These are phyloP conservation scores for Caiman crocodilus DNA, from an alignment of 2,797 vertebrate genomes.

Conservation along the genomic window DNA sequence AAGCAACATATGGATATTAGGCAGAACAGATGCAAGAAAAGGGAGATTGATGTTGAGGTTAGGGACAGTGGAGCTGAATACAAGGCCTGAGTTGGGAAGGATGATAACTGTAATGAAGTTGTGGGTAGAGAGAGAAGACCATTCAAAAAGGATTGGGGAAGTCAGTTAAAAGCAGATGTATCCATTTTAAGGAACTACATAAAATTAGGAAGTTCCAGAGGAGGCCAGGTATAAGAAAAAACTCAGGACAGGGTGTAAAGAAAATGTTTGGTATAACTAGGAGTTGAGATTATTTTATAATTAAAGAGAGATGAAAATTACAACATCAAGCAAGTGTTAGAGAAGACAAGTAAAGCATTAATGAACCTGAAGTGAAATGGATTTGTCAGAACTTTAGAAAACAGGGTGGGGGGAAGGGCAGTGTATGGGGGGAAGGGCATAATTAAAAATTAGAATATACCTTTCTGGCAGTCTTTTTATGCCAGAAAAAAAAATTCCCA, in stretches of 20 bases:
- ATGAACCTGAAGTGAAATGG: background rate
- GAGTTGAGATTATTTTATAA: background rate
- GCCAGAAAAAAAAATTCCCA: background rate
- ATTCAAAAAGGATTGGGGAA: background rate
- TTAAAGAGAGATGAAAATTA: background rate
- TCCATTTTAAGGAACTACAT: background rate
- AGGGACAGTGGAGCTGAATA: background rate
- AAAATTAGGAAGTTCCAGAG: background rate
- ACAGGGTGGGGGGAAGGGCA: background rate
- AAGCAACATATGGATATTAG: background rate
- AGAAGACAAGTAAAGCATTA: background rate
- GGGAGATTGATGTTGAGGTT: background rate
- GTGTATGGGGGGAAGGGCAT: too few species aligned
- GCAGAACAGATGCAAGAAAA: background rate
- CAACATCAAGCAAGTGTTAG: background rate
- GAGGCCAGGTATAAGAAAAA: background rate
- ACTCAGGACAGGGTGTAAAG: background rate
- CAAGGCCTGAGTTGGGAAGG: background rate
- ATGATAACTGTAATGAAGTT: background rate
- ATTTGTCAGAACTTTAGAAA: background rate
- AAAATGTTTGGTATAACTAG: background rate
- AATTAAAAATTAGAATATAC: background rate
- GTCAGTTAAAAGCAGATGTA: background rate
- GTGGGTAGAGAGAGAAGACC: background rate
- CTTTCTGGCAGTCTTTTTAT: background rate